Percentiles rank a stretch among this genome's conserved stretches.
phyloP scores from a whole-genome alignment of 2,888 invertebrate species.

The Drosophila meridiana region DNA sequence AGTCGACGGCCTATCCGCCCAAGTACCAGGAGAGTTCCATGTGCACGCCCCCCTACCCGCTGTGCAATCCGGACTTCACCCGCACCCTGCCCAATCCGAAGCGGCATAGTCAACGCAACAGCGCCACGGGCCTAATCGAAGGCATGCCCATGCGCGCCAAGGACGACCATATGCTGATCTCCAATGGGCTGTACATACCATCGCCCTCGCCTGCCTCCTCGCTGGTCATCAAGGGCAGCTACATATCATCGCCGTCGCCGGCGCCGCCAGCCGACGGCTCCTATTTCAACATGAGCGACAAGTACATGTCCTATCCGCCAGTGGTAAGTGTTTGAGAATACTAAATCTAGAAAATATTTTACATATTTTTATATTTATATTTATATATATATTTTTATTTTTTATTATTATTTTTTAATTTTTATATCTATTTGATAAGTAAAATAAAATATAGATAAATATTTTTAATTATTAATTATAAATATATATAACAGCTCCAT shows the following conservation, averaged over 20 bases:
- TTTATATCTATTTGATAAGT: too few species aligned
- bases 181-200: constrained; percentile 83
- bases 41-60: constrained; percentile 82
- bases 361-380: too few species aligned
- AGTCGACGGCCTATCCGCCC: constrained; percentile 83
- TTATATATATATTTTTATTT: too few species aligned
- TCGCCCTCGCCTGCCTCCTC: constrained; percentile 84
- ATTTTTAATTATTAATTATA: too few species aligned
- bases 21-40: constrained; percentile 84
- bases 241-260: constrained; percentile 84
- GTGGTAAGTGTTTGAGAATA: constrained; percentile 72
- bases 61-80: constrained; percentile 83
- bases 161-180: constrained; percentile 83
- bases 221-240: constrained; percentile 83
- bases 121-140: constrained; percentile 71
- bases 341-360: not conserved
- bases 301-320: constrained; percentile 84
- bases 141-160: constrained; percentile 79
- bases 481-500: too few species aligned
- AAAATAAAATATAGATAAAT: too few species aligned
- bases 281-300: constrained; percentile 84
- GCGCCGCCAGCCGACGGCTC: constrained; percentile 84
- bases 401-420: too few species aligned
- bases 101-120: constrained; percentile 82
- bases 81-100: constrained; percentile 83